Evolutionary conservation across 1,140 invertebrate species (phyloP).

Genomic region (Caenorhabditis inopinata): DNA sequence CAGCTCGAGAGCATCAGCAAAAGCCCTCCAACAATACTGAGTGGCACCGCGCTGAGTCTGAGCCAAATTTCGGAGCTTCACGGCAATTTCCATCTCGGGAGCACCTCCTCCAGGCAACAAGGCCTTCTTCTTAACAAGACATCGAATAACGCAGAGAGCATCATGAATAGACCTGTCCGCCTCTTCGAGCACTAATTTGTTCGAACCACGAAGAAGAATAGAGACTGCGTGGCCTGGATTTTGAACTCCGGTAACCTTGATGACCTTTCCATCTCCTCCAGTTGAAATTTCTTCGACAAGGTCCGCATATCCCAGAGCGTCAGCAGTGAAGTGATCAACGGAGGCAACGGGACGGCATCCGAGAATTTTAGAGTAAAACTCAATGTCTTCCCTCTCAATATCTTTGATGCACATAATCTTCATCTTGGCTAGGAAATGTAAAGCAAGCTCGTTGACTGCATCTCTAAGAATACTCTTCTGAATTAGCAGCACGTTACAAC

Average conservation of each 20-base stretch:
- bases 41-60: constrained; percentile 84
- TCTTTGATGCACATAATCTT: constrained; percentile 99
- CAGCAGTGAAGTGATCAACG: constrained; percentile 90
- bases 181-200: constrained; percentile 91
- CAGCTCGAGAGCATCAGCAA: constrained; percentile 91
- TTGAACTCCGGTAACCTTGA: constrained; percentile 88
- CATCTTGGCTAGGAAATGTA: constrained; percentile 97
- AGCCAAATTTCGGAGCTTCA: constrained; percentile 80
- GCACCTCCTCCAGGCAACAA: constrained; percentile 79
- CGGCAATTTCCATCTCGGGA: constrained; percentile 88
- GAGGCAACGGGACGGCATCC: constrained; percentile 95
- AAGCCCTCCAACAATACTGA: constrained; percentile 85
- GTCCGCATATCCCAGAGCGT: constrained; percentile 86
- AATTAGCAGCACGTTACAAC: constrained; percentile 94
- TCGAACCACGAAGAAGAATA: constrained; percentile 90
- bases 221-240: constrained; percentile 87
- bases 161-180: constrained; percentile 88
- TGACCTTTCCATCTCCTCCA: constrained; percentile 81
- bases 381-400: constrained; percentile 94
- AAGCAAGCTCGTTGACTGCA: constrained; percentile 90
- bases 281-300: constrained; percentile 89
- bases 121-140: constrained; percentile 82
- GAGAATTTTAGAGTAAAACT: constrained; percentile 88
- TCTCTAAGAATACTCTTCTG: constrained; percentile 96
- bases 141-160: constrained; percentile 94